phyloP scores from a whole-genome alignment of 2,888 invertebrate species.

The Oscheius sp. region DNA sequence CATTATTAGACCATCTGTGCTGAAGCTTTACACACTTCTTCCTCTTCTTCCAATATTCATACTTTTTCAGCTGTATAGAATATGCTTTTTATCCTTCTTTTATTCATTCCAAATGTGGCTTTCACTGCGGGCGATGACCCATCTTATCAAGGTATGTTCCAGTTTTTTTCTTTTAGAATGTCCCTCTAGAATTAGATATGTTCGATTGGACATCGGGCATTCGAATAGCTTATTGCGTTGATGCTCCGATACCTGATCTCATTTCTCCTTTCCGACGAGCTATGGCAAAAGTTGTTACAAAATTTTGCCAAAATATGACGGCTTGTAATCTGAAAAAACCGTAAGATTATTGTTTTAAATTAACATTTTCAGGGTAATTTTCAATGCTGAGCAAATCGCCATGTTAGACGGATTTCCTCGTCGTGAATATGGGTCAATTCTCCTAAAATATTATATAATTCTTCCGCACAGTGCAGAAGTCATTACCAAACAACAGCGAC shows the following conservation, averaged over 20 bases:
- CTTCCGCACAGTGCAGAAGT: conserved; percentile 56
- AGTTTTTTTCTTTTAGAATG: background rate
- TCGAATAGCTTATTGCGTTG: conserved; percentile 61
- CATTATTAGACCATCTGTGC: conserved; percentile 5
- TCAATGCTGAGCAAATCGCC: conserved; percentile 61
- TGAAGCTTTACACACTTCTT: background rate
- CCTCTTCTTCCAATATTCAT: background rate
- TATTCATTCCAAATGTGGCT: conserved; percentile 7
- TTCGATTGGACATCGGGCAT: conserved; percentile 64
- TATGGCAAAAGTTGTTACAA: conserved; percentile 60
- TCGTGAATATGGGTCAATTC: conserved; percentile 56
- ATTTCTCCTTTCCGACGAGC: conserved; percentile 60
- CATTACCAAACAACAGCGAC: conserved; percentile 47
- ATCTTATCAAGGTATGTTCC: conserved; percentile 18
- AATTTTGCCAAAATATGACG: conserved; percentile 63
- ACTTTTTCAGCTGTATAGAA: conserved; percentile 14
- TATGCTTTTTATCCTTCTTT: background rate
- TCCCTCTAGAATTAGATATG: conserved; percentile 60
- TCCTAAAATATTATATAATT: conserved; percentile 62
- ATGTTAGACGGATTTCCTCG: conserved; percentile 65
- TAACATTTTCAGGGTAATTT: conserved; percentile 28
- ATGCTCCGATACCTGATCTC: conserved; percentile 59
- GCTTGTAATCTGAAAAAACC: conserved; percentile 61
- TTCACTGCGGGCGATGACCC: conserved; percentile 17
- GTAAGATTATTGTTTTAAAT: conserved; percentile 40